These are phyloP conservation scores for Geodia barretti DNA, from an alignment of 37 sponge, comb jelly and placozoan species.

Conservation along the genomic window DNA sequence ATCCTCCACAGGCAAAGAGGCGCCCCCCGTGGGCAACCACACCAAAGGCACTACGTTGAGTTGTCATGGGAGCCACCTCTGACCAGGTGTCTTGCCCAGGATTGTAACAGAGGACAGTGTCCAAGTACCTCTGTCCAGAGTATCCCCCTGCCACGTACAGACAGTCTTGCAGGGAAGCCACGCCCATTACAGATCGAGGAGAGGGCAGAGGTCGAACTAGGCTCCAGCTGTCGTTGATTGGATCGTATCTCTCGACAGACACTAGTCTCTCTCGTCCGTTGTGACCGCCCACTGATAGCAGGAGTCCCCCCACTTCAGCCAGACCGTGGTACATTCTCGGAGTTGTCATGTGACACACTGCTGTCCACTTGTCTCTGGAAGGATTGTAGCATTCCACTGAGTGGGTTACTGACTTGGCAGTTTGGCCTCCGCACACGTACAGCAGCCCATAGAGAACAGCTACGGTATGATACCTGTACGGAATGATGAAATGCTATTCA, in stretches of 20 bases:
- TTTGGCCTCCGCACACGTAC: slow-evolving; percentile 57
- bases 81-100: slow-evolving; percentile 45
- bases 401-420: slow-evolving; percentile 1
- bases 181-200: slow-evolving; percentile 58
- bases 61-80: slow-evolving; percentile 14
- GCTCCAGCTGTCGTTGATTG: slow-evolving; percentile 21
- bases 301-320: slow-evolving; percentile 16
- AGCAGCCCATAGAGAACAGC: slow-evolving; percentile 52
- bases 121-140: slow-evolving; percentile 21
- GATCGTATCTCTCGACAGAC: slow-evolving; percentile 44
- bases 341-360: slow-evolving; percentile 10
- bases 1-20: slow-evolving; percentile 67
- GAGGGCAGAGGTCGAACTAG: slow-evolving; percentile 22
- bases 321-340: slow-evolving; percentile 59
- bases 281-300: slow-evolving; percentile 67
- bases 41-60: slow-evolving; percentile 49
- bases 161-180: slow-evolving; percentile 28
- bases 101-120: slow-evolving; percentile 52
- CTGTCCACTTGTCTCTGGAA: slow-evolving; percentile 37
- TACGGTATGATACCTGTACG: slow-evolving; percentile 36
- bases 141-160: slow-evolving; percentile 69
- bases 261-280: slow-evolving; percentile 37
- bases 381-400: slow-evolving; percentile 61
- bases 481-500: not conserved
- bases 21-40: slow-evolving; percentile 31